phyloP scores from a whole-genome alignment of 2,888 invertebrate genomes.

The Reticulitermes lucifugus region DNA sequence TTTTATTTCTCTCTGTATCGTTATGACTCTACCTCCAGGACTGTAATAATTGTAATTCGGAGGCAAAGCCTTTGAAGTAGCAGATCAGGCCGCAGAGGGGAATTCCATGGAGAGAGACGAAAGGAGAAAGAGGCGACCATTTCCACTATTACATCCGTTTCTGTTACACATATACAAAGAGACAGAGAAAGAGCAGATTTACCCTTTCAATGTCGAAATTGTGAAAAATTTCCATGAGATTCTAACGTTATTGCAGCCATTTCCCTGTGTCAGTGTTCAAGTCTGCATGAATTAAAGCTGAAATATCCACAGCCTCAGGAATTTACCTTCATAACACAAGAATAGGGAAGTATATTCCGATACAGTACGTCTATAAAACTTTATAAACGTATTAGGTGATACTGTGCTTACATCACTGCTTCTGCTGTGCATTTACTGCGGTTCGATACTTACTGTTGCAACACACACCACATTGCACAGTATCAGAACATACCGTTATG shows the following conservation, averaged over 20 bases:
- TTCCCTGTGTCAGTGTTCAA: neutral
- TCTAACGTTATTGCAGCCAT: neutral
- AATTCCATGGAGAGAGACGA: neutral
- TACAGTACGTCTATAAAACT: no score
- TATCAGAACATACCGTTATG: no score
- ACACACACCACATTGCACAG: no score
- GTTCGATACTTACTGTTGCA: no score
- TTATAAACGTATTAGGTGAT: no score
- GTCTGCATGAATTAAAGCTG: neutral
- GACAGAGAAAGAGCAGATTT: neutral
- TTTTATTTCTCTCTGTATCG: constrained; percentile 4
- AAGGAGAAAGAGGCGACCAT: neutral
- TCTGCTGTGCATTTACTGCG: no score
- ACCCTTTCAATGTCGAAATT: constrained; percentile 1
- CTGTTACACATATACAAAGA: neutral
- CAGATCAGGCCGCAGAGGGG: neutral
- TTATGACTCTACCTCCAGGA: constrained; percentile 11
- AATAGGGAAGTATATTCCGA: no score
- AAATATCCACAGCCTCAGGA: neutral
- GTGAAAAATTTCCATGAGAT: neutral
- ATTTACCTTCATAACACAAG: no score
- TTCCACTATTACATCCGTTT: constrained; percentile 9
- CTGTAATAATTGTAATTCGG: constrained; percentile 5
- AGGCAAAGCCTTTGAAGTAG: neutral
- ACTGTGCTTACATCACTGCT: no score